Conservation (phyloP, 2,113 vertebrate genomes). For the Thryonomys swinderianus region DNA sequence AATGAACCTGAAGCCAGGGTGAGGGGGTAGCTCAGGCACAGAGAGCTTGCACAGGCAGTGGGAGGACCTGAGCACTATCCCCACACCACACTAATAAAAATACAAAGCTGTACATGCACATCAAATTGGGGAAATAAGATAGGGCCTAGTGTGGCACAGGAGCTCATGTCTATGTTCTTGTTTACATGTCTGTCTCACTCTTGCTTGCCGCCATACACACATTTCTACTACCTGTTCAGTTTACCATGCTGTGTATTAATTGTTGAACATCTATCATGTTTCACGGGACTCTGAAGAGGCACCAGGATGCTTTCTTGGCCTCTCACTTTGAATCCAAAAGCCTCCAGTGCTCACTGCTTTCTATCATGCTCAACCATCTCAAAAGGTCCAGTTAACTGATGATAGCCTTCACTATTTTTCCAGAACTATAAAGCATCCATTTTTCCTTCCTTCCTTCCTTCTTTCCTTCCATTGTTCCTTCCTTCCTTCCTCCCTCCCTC, state of each 20-base stretch:
- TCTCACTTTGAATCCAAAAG: neutral
- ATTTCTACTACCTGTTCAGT: neutral
- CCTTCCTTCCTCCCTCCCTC: too few relatives aligned
- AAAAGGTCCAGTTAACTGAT: neutral
- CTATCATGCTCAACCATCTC: neutral
- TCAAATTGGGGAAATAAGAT: neutral
- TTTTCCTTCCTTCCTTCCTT: too few relatives aligned
- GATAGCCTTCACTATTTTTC: neutral
- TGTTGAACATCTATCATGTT: neutral
- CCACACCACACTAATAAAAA: neutral
- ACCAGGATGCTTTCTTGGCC: neutral
- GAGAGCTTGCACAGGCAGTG: neutral
- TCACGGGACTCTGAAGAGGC: neutral
- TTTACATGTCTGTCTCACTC: neutral
- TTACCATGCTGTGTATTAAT: neutral
- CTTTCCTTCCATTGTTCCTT: too few relatives aligned
- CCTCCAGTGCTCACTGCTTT: neutral
- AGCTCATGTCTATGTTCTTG: neutral
- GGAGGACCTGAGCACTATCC: neutral
- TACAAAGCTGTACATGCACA: neutral
- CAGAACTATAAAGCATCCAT: neutral
- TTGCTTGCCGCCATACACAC: rapidly evolving
- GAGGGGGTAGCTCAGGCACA: neutral
- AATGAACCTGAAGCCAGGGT: neutral
- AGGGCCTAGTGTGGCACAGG: neutral